phyloP scores from a whole-genome alignment of 1,140 invertebrate species.

The Drosophila neocordata region DNA sequence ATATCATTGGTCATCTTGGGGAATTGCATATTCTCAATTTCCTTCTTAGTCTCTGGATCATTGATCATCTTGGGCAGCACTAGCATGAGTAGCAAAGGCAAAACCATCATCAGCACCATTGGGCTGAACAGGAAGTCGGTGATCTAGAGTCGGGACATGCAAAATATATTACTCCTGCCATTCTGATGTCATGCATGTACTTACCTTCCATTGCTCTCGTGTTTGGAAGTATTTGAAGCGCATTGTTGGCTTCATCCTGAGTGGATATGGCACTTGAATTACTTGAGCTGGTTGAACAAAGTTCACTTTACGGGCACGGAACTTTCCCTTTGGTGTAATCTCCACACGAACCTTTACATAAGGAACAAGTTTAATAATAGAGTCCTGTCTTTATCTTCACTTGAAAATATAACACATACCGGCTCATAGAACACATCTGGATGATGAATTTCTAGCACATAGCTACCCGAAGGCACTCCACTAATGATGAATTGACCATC shows the following conservation, averaged over 20 bases:
- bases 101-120: constrained; percentile 99
- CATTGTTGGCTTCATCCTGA: constrained; percentile 92
- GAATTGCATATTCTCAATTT: constrained; percentile 92
- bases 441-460: constrained; percentile 96
- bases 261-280: constrained; percentile 94
- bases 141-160: constrained; percentile 77
- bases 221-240: constrained; percentile 96
- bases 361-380: neutral
- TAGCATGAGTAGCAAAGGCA: constrained; percentile 95
- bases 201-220: constrained; percentile 94
- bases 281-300: constrained; percentile 95
- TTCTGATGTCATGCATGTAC: neutral
- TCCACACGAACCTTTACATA: constrained; percentile 88
- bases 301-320: constrained; percentile 96
- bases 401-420: constrained; percentile 79
- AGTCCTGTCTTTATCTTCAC: neutral
- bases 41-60: constrained; percentile 97
- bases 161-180: too few relatives aligned
- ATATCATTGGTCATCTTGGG: constrained; percentile 90
- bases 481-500: constrained; percentile 97
- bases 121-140: constrained; percentile 98
- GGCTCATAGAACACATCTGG: constrained; percentile 96
- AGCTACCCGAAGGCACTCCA: constrained; percentile 96
- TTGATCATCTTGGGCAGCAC: constrained; percentile 98
- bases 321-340: constrained; percentile 98